phyloP scores from a whole-genome alignment of 2,113 vertebrate species.

The Thunnus maccoyii region DNA sequence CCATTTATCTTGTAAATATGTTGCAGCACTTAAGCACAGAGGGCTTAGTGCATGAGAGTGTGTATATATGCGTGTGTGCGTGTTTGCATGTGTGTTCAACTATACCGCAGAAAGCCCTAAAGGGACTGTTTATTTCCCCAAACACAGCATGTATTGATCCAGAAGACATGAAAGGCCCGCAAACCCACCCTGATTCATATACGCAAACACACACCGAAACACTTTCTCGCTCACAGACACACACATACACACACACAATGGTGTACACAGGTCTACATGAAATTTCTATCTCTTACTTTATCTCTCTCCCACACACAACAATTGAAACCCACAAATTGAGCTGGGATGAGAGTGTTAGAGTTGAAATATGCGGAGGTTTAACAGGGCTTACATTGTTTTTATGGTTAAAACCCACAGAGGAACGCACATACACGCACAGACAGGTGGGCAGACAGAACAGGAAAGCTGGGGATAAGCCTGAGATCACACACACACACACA shows the following conservation, averaged over 20 bases:
- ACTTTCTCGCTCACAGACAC: slow-evolving; percentile 14
- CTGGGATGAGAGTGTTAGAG: slow-evolving; percentile 57
- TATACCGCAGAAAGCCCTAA: slow-evolving; percentile 45
- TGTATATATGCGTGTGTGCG: not conserved
- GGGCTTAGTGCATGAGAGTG: not conserved
- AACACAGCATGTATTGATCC: slow-evolving; percentile 68
- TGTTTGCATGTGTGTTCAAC: slow-evolving; percentile 23
- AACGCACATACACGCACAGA: slow-evolving; percentile 43
- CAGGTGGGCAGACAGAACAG: slow-evolving; percentile 53
- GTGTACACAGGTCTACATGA: slow-evolving; percentile 22
- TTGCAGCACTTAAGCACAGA: slow-evolving; percentile 23
- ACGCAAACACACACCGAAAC: slow-evolving; percentile 21
- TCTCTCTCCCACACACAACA: slow-evolving; percentile 60
- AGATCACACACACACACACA: not conserved
- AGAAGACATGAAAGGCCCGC: slow-evolving; percentile 54
- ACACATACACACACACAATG: not conserved
- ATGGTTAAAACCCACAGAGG: slow-evolving; percentile 70
- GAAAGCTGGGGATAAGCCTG: slow-evolving; percentile 50
- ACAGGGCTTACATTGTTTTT: slow-evolving; percentile 71
- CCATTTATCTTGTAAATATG: slow-evolving; percentile 46
- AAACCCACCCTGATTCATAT: slow-evolving; percentile 40
- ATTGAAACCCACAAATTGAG: slow-evolving; percentile 60
- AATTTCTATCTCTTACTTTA: slow-evolving; percentile 54
- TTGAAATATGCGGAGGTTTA: slow-evolving; percentile 71
- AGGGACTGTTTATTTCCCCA: slow-evolving; percentile 66